Evolutionary conservation across 2,888 invertebrate species (phyloP).

Genomic region (Rhamnusium bicolor): DNA sequence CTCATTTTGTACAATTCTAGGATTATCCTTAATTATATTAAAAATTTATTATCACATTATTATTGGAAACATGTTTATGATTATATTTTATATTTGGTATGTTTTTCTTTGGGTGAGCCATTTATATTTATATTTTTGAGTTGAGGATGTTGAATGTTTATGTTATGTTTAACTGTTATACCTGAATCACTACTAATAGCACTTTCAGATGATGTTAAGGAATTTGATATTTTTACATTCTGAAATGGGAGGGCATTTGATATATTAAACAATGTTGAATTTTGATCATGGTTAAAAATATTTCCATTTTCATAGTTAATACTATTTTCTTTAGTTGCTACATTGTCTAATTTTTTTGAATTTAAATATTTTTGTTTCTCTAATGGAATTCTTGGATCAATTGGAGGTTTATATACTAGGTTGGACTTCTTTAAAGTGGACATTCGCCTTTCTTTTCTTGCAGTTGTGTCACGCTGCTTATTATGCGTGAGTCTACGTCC

Average conservation of each 20-base stretch:
- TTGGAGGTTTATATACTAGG: slow-evolving; percentile 66
- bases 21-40: too few species aligned
- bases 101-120: slow-evolving; percentile 26
- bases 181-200: slow-evolving; percentile 55
- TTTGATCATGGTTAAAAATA: not conserved
- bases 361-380: slow-evolving; percentile 62
- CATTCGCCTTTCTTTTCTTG: slow-evolving; percentile 45
- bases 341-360: slow-evolving; percentile 28
- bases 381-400: slow-evolving; percentile 69
- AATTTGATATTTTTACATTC: slow-evolving; percentile 53
- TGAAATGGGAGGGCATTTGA: slow-evolving; percentile 52
- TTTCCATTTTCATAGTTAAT: slow-evolving; percentile 17
- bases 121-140: slow-evolving; percentile 24
- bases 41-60: not conserved
- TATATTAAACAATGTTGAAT: slow-evolving; percentile 37
- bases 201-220: slow-evolving; percentile 53
- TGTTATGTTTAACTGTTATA: slow-evolving; percentile 44
- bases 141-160: slow-evolving; percentile 44
- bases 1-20: not conserved
- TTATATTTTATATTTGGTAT: slow-evolving; percentile 32
- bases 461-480: slow-evolving; percentile 27
- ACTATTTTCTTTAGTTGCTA: not conserved
- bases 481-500: slow-evolving; percentile 58
- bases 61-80: not conserved
- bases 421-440: slow-evolving; percentile 49